These are phyloP conservation scores for Mimas tiliae DNA, from an alignment of 2,888 invertebrate species.

Conservation along the genomic window DNA sequence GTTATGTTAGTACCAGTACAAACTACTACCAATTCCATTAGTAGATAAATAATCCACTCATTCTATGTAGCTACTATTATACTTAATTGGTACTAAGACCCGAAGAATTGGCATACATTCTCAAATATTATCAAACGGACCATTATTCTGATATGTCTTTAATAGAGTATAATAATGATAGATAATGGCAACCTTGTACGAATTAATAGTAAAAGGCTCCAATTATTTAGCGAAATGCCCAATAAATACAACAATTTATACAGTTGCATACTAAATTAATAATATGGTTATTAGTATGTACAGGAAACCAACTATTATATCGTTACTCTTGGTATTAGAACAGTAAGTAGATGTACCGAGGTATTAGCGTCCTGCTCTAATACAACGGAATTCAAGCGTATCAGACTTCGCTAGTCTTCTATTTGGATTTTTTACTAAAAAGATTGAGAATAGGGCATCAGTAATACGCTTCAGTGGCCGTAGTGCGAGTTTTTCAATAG, in stretches of 20 bases:
- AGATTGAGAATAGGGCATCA: no score
- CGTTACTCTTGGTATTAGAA: no score
- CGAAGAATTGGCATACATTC: background rate
- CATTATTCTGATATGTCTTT: slow-evolving; percentile 11
- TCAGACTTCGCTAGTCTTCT: no score
- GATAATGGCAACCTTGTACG: slow-evolving; percentile 3
- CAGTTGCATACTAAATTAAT: no score
- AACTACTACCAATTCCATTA: background rate
- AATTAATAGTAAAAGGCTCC: slow-evolving; percentile 17
- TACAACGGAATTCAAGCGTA: no score
- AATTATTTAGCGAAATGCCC: background rate
- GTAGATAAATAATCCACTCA: background rate
- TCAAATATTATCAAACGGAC: slow-evolving; percentile 7
- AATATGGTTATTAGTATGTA: no score
- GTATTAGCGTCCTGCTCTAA: no score
- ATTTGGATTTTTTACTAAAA: no score
- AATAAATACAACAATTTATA: background rate
- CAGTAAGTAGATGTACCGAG: no score
- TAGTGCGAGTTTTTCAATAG: no score
- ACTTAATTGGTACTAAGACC: background rate
- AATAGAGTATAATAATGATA: slow-evolving; percentile 7
- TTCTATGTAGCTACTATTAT: background rate
- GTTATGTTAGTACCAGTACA: background rate
- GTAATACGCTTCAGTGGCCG: no score
- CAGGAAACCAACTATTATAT: no score